Percentiles rank a stretch among this genome's conserved stretches.
phyloP scores from a whole-genome alignment of 2,888 invertebrate genomes.

The Tipula vernalis region DNA sequence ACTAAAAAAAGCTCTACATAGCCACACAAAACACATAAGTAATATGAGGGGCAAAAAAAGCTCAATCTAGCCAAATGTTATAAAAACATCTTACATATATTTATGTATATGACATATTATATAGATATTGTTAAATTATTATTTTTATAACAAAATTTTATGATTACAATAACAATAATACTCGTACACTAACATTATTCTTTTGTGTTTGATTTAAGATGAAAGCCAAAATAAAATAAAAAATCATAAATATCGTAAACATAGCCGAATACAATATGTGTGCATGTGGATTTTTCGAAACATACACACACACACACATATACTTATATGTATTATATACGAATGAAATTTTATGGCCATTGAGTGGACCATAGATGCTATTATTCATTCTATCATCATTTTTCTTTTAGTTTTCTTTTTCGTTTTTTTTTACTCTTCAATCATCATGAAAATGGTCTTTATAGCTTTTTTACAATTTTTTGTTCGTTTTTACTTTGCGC shows the following conservation, averaged over 20 bases:
- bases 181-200: not conserved
- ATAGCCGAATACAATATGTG: not conserved
- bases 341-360: conserved; percentile 7
- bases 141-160: not conserved
- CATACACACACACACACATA: not conserved
- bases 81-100: not conserved
- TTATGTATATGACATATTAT: not conserved
- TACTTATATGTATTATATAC: not conserved
- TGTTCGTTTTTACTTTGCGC: not conserved
- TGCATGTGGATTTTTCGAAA: not conserved
- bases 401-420: not conserved
- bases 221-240: not conserved
- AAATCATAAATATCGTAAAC: not conserved
- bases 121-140: not conserved
- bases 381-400: not conserved
- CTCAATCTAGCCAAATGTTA: not conserved
- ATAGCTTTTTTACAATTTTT: not conserved
- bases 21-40: not conserved
- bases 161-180: not conserved
- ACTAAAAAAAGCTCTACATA: not conserved
- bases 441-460: conserved; percentile 4
- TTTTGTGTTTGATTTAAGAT: not conserved
- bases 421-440: not conserved
- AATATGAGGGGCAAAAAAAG: not conserved
- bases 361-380: conserved; percentile 6